Conservation (phyloP, 2,113 vertebrate species). For the Camelus dromedarius region DNA sequence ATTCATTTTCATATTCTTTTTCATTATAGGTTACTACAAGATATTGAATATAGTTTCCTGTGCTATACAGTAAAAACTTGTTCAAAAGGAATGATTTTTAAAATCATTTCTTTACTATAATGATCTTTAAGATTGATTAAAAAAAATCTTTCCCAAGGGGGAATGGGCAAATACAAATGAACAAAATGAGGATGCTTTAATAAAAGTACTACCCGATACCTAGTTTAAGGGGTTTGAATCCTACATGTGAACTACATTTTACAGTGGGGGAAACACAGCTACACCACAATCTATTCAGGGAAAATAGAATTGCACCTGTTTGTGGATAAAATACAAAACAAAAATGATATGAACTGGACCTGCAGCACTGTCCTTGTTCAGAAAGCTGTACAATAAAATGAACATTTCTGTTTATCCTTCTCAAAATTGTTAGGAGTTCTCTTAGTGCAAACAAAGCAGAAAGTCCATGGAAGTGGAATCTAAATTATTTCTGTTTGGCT, state of each 20-base stretch:
- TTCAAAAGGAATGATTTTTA: neutral
- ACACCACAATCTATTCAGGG: neutral
- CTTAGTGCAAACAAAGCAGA: conserved; percentile 37
- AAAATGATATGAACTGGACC: neutral
- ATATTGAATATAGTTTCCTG: too few relatives aligned
- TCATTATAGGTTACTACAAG: too few relatives aligned
- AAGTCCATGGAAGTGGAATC: conserved; percentile 48
- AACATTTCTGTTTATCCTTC: conserved; percentile 42
- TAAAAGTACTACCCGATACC: neutral
- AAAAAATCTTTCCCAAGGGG: neutral
- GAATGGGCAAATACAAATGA: conserved; percentile 46
- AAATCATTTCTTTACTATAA: neutral
- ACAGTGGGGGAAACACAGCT: neutral
- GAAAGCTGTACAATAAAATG: neutral
- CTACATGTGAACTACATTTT: neutral
- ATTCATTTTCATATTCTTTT: too few relatives aligned
- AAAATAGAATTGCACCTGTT: neutral
- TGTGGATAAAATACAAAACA: conserved; percentile 39
- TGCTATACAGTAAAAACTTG: too few relatives aligned
- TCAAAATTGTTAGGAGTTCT: conserved; percentile 24
- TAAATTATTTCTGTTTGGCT: conserved; percentile 62
- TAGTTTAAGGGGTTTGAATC: neutral
- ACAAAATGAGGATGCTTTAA: neutral
- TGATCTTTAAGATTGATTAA: neutral
- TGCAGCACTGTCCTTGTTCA: neutral